phyloP scores from a whole-genome alignment of 2,797 vertebrate species.

The Echeneis naucrates region DNA sequence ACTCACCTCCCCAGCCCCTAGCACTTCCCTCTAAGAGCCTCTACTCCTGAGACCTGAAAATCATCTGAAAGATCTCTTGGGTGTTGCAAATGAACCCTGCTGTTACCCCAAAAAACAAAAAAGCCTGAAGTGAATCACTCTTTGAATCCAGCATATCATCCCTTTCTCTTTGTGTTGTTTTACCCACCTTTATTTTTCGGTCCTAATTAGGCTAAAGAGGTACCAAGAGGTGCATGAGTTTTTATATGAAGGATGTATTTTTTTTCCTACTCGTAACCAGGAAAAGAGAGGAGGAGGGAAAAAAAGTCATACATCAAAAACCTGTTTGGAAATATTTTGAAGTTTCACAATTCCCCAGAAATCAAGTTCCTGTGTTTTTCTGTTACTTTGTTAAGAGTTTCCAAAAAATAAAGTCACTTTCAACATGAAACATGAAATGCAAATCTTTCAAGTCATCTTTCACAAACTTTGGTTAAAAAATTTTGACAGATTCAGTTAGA shows the following conservation, averaged over 20 bases:
- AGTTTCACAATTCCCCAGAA: conserved; percentile 45
- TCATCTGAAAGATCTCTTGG: conserved; percentile 55
- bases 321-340: conserved; percentile 39
- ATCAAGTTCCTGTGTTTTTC: conserved; percentile 16
- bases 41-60: conserved; percentile 64
- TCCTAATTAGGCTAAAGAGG: conserved; percentile 76
- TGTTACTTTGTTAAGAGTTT: conserved; percentile 40
- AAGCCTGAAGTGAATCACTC: conserved; percentile 60
- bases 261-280: conserved; percentile 15
- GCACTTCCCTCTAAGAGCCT: conserved; percentile 37
- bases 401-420: conserved; percentile 39
- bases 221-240: conserved; percentile 50
- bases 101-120: conserved; percentile 60
- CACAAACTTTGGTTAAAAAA: too few relatives aligned
- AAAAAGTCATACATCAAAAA: conserved; percentile 34
- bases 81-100: conserved; percentile 68
- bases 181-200: conserved; percentile 62
- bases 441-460: conserved; percentile 62
- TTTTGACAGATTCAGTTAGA: conserved; percentile 37
- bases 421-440: conserved; percentile 55
- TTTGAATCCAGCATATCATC: conserved; percentile 66
- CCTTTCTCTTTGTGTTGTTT: conserved; percentile 49
- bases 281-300: background rate
- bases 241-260: conserved; percentile 19
- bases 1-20: background rate